A percentile compares a stretch with the other conserved stretches of the same genome.
Evolutionary conservation across 2,113 vertebrate species (phyloP).

Genomic region (Grammomys surdaster): DNA sequence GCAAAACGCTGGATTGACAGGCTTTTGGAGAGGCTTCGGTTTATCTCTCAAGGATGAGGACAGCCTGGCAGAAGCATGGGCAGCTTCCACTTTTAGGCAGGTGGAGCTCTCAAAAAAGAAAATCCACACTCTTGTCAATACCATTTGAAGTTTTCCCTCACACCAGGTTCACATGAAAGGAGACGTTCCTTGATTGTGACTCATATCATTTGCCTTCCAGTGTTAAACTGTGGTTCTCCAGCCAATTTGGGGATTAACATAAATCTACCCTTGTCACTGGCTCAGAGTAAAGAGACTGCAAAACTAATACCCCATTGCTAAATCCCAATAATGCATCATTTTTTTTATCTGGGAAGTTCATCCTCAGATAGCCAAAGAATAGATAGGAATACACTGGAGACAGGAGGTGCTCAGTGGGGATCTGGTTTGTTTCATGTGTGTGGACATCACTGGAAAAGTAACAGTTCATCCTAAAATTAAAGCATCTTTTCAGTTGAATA

Average conservation of each 20-base stretch:
- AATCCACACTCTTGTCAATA: slow-evolving; percentile 80
- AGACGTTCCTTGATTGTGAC: slow-evolving; percentile 67
- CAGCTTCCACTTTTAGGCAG: slow-evolving; percentile 73
- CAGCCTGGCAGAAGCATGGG: slow-evolving; percentile 69
- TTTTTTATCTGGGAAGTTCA: slow-evolving; percentile 61
- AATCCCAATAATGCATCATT: slow-evolving; percentile 43
- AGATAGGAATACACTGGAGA: slow-evolving; percentile 33
- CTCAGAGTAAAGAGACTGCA: slow-evolving; percentile 37
- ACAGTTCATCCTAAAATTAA: slow-evolving; percentile 9
- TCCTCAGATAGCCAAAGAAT: slow-evolving; percentile 28
- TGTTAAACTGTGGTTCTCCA: slow-evolving; percentile 64
- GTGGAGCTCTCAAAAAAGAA: slow-evolving; percentile 76
- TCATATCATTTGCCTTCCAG: slow-evolving; percentile 61
- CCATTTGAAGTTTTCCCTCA: slow-evolving; percentile 78
- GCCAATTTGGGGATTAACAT: slow-evolving; percentile 73
- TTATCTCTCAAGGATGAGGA: slow-evolving; percentile 62
- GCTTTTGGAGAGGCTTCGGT: slow-evolving; percentile 75
- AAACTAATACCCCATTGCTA: slow-evolving; percentile 50
- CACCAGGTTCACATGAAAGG: slow-evolving; percentile 63
- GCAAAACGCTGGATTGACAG: slow-evolving; percentile 76
- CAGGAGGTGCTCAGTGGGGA: neutral
- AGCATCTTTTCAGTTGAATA: slow-evolving; percentile 32
- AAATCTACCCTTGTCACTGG: slow-evolving; percentile 69
- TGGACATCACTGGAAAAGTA: neutral
- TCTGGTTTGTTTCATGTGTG: slow-evolving; percentile 59